Conservation (phyloP, 2,797 vertebrate genomes). For the Tinamus major region DNA sequence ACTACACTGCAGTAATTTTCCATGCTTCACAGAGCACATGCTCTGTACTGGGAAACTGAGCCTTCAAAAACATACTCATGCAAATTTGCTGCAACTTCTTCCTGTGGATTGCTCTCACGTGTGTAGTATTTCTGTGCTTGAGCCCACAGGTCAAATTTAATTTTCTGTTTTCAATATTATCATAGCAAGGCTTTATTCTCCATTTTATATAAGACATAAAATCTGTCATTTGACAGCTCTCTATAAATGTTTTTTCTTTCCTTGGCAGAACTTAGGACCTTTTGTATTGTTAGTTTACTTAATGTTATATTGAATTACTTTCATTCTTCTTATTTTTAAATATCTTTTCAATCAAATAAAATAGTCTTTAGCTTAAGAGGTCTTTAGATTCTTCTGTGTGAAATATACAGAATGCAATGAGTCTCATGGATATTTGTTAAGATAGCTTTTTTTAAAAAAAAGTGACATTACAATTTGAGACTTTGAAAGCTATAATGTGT, state of each 20-base stretch:
- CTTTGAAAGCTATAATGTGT: not conserved
- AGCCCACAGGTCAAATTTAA: not conserved
- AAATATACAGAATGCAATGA: not conserved
- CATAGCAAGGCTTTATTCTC: not conserved
- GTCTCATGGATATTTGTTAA: not conserved
- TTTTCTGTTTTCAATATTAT: not conserved
- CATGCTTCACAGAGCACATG: not conserved
- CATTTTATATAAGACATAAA: not conserved
- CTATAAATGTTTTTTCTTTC: not conserved
- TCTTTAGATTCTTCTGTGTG: not conserved
- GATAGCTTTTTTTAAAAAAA: not conserved
- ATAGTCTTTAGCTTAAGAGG: not conserved
- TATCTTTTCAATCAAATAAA: not conserved
- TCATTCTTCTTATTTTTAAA: not conserved
- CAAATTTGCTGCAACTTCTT: not conserved
- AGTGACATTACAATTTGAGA: not conserved
- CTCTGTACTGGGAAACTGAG: not conserved
- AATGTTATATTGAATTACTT: not conserved
- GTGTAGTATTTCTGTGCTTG: not conserved
- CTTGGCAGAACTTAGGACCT: not conserved
- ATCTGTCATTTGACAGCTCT: not conserved
- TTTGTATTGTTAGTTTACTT: not conserved
- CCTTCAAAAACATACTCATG: not conserved
- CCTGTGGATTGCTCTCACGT: not conserved
- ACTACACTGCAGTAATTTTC: not conserved